These are phyloP conservation scores for Lagocephalus sceleratus DNA, from an alignment of 2,797 vertebrate genomes.

Conservation along the genomic window DNA sequence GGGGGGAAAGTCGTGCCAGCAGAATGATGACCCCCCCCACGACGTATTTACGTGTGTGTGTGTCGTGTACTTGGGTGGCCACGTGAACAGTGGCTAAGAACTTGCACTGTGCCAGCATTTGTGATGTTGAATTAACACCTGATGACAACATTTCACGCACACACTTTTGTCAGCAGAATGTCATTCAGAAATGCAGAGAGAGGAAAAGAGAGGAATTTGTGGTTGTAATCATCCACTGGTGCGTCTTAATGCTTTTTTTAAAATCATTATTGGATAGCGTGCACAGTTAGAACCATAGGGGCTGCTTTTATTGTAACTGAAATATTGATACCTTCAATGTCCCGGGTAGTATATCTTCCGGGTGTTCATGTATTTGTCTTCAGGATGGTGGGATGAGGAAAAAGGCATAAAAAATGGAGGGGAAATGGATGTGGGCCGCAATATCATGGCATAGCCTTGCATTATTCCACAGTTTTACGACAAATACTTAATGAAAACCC, in stretches of 20 bases:
- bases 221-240: constrained; percentile 31
- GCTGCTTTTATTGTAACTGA: constrained; percentile 74
- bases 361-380: constrained; percentile 72
- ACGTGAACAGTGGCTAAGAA: constrained; percentile 21
- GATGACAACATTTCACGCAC: constrained; percentile 38
- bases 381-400: constrained; percentile 56
- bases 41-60: constrained; percentile 9
- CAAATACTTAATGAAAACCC: constrained; percentile 81
- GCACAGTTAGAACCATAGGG: constrained; percentile 53
- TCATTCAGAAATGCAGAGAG: constrained; percentile 34
- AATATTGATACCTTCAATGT: constrained; percentile 77
- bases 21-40: constrained; percentile 49
- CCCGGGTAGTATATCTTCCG: constrained; percentile 65
- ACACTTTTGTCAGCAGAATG: constrained; percentile 30
- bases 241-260: constrained; percentile 38
- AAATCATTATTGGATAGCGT: constrained; percentile 55
- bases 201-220: constrained; percentile 16
- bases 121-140: constrained; percentile 43
- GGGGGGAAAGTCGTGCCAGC: constrained; percentile 53
- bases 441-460: constrained; percentile 67
- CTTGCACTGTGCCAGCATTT: constrained; percentile 28
- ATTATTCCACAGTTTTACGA: constrained; percentile 76
- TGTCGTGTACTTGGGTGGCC: constrained; percentile 2
- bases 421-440: constrained; percentile 59
- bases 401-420: constrained; percentile 48